phyloP scores from a whole-genome alignment of 2,113 vertebrate genomes.

The Chrysemys picta region DNA sequence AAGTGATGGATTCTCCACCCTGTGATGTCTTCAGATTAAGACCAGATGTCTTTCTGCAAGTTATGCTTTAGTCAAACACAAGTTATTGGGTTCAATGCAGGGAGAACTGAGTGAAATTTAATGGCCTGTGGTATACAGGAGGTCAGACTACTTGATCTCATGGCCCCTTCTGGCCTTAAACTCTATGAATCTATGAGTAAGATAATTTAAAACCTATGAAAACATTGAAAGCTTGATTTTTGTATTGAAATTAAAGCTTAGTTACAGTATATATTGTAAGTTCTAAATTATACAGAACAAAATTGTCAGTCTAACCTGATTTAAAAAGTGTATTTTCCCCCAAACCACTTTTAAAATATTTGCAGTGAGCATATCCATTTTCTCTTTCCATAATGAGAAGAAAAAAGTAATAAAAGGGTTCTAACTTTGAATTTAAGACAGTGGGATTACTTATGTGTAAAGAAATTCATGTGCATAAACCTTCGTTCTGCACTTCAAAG shows the following conservation, averaged over 20 bases:
- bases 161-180: neutral
- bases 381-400: neutral
- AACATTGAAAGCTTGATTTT: conserved; percentile 63
- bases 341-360: neutral
- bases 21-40: neutral
- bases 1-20: neutral
- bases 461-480: neutral
- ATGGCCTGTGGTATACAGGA: neutral
- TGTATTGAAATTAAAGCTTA: conserved; percentile 32
- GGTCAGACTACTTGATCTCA: neutral
- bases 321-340: neutral
- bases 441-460: neutral
- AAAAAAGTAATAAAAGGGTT: neutral
- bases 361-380: neutral
- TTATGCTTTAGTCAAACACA: neutral
- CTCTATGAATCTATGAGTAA: neutral
- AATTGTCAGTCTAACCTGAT: neutral
- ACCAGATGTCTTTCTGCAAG: neutral
- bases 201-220: conserved; percentile 7
- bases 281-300: neutral
- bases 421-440: neutral
- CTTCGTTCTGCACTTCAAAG: neutral
- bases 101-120: neutral
- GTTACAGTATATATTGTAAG: neutral
- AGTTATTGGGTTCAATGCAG: neutral